phyloP scores from a whole-genome alignment of 2,113 vertebrate genomes.

The Indicator indicator region DNA sequence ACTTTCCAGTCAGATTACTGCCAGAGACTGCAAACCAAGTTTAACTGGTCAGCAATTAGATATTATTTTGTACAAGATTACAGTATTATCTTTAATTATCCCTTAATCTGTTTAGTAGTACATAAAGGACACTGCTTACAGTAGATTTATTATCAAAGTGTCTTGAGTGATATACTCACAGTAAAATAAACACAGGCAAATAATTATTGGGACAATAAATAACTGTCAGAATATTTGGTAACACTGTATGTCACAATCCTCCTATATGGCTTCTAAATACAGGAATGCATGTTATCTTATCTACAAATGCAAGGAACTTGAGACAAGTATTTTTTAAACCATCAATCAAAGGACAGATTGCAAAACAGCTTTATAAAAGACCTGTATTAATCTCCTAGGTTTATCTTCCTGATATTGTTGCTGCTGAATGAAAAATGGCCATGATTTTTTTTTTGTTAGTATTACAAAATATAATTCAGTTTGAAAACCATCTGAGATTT shows the following conservation, averaged over 20 bases:
- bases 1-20: neutral
- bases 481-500: neutral
- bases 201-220: neutral
- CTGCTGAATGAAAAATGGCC: neutral
- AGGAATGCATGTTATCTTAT: neutral
- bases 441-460: neutral
- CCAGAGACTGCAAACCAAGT: neutral
- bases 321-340: slow-evolving; percentile 9
- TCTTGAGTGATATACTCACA: neutral
- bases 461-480: neutral
- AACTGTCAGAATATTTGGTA: neutral
- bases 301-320: neutral
- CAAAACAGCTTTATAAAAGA: slow-evolving; percentile 1
- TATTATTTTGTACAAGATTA: neutral
- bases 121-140: neutral
- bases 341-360: neutral
- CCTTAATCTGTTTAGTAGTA: neutral
- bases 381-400: neutral
- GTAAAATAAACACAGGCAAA: neutral
- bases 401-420: neutral
- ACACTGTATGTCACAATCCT: neutral
- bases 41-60: neutral
- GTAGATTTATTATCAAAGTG: neutral
- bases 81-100: neutral
- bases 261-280: neutral